These are phyloP conservation scores for Gobiocypris rarus DNA, from an alignment of 2,113 vertebrate genomes.

Conservation along the genomic window DNA sequence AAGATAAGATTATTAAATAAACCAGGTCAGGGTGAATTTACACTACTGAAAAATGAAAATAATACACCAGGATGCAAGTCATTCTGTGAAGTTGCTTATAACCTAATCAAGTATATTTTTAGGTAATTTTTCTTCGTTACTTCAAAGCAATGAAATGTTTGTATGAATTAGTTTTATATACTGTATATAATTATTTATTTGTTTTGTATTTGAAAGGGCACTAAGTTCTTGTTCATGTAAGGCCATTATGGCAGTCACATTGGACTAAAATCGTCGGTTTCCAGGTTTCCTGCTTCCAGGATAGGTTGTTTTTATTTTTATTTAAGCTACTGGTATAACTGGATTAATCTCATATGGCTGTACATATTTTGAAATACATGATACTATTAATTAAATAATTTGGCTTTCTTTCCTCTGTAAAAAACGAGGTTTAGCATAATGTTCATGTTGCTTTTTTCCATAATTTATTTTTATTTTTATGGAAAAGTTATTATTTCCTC, in stretches of 20 bases:
- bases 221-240: not conserved
- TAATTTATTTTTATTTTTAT: too few relatives aligned
- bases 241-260: not conserved
- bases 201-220: not conserved
- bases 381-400: too few relatives aligned
- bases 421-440: not conserved
- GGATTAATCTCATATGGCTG: not conserved
- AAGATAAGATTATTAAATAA: constrained; percentile 20
- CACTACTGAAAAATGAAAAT: not conserved
- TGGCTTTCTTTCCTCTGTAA: not conserved
- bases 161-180: not conserved
- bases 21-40: not conserved
- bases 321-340: not conserved
- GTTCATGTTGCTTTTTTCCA: not conserved
- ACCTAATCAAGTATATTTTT: too few relatives aligned
- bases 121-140: not conserved
- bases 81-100: not conserved
- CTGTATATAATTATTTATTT: too few relatives aligned
- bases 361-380: not conserved
- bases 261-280: not conserved
- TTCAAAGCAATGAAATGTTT: constrained; percentile 8
- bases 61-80: not conserved
- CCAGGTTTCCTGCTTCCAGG: not conserved
- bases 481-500: not conserved
- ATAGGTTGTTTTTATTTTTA: not conserved